Percentiles rank a stretch among this genome's conserved stretches.
Evolutionary conservation across 2,888 invertebrate species (phyloP).

Genomic region (Odontomyia ornata): DNA sequence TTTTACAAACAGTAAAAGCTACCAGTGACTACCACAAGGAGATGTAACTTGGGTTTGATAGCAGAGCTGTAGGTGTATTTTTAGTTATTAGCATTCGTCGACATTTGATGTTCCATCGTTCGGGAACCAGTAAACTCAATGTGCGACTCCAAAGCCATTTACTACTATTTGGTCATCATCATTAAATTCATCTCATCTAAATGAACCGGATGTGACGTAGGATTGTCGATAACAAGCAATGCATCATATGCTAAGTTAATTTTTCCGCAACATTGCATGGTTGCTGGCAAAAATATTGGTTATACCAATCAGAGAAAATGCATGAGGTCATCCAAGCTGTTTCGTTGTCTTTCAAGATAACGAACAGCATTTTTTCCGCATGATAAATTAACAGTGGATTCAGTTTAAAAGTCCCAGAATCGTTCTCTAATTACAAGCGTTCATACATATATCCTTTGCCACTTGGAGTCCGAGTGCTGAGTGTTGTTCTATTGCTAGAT

Average conservation of each 20-base stretch:
- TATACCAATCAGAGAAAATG: background rate
- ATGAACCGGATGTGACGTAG: background rate
- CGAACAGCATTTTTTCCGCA: background rate
- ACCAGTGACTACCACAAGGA: no score
- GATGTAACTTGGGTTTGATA: no score
- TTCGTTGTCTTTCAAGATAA: background rate
- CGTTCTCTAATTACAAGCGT: background rate
- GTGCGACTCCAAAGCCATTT: no score
- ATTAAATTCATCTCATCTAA: background rate
- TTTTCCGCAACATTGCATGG: background rate
- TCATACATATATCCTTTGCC: background rate
- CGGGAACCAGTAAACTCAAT: no score
- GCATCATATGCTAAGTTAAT: background rate
- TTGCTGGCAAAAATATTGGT: background rate
- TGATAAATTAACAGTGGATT: conserved; percentile 3
- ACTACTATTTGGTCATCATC: background rate
- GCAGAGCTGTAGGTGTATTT: no score
- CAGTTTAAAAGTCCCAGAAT: background rate
- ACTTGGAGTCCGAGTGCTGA: conserved; percentile 1
- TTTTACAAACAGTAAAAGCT: no score
- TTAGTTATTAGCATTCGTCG: no score
- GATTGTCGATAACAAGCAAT: conserved; percentile 5
- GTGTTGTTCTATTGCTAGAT: conserved; percentile 2
- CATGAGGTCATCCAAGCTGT: background rate
- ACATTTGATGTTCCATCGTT: no score